Base-by-base conservation (phyloP, 2,888 invertebrate species). In the Amphimallon solstitiale region DNA sequence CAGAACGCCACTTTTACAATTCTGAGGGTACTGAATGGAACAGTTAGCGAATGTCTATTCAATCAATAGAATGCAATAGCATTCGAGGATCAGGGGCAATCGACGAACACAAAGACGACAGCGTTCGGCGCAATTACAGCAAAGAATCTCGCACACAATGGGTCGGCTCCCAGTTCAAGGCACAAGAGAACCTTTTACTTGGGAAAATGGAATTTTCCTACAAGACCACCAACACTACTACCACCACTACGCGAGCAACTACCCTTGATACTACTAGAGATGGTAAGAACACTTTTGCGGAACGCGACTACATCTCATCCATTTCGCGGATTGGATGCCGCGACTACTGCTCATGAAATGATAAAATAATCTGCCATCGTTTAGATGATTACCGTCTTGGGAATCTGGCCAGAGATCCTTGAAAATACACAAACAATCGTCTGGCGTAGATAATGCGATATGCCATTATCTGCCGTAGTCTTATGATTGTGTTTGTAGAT, bases 101-200 rank as follows among this genome's bases (percentile, higher is more conserved):
- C 76, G 70, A 69, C 70, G 71, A 73, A 75, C 75, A 78, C 78
- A 79, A 79, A 79, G 78, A 76, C 74, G 76, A 74, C 76, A 74
- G 75, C 75, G 74, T 77, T 76, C 76, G 75, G 74, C 71, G 72
- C 78, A 79, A 79, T 79, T 79, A 79, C 78, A 66, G 73, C 70
- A 68, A 68, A 72, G 73, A 72, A 71, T 66, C 21, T 46, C 38
- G 63, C 63, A 59, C 66, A 75, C 75, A 75, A 75, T 73, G 65
- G 70, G 56, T 63, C 61, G 56, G 37, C 59, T 64, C 43, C 10
- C 51, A 34, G 61, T 40, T 40, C 23, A 14, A 14, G 19, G 34
- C 4, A 14, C 49, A 15, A 5, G 5, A 29, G 29, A 29, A 29
- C 29, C 29, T 29, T 29, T 29, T 29, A 29, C 29, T 21, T 38